Evolutionary conservation across 2,113 vertebrate species (phyloP), one percentile per base, ranked within the genome.

Genomic region (Grantiella picta): DNA sequence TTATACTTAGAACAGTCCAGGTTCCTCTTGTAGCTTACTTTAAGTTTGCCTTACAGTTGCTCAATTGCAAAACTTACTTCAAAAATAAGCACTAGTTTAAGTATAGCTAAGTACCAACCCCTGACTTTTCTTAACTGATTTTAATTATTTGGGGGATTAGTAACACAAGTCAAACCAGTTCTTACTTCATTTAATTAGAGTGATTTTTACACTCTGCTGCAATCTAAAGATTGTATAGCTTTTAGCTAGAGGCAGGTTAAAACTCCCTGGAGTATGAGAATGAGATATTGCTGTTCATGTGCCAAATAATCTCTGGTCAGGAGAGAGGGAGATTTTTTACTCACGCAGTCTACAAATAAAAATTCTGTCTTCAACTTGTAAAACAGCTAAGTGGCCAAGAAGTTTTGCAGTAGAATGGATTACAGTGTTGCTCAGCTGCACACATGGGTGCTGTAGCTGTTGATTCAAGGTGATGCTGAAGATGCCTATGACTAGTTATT

Each of bases 191-290:
- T 96, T 96, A 97, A 97, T 96, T 97, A 95, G 91, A 85, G 64
- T 90, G 82, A 93, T 97, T 96, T 97, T 96, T 97, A 93, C 93
- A 90, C 89, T 95, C 89, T 95, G 25, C 95, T 96, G 94, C 81
- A 92, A 84, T 90, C 92, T 95, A 68, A 97, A 93, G 82, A 90
- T 90, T 92, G 92, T 97, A 57, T 89, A 85, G 88, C 61, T 94
- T 93, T 94, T 94, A 96, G 95, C 93, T 95, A 95, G 91, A 92
- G 96, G 95, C 95, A 94, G 94, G 86, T 96, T 97, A 93, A 95
- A 96, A 95, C 70, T 94, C 85, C 73, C 71, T 89, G 56, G 78
- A 94, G 77, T 94, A 93, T 35, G 56, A 84, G 71, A 93, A 92
- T 94, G 82, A 92, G 90, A 96, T 92, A 80, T 80, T 92, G 83